Evolutionary conservation across 2,113 vertebrate genomes (phyloP), one percentile per base, ranked within the genome.

Genomic region (Laticauda colubrina): DNA sequence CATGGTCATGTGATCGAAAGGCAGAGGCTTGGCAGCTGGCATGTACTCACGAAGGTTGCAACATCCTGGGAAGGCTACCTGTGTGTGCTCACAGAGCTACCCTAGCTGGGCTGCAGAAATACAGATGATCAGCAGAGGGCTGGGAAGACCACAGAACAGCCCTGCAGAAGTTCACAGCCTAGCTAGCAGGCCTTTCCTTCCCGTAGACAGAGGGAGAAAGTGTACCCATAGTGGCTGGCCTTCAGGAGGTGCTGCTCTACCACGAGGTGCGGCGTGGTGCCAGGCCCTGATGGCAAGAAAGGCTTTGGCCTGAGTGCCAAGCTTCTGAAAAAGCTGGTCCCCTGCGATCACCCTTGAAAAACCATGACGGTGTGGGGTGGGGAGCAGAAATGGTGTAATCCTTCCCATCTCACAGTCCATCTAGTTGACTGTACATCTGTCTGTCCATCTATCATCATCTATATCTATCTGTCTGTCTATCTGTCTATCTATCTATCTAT

Each of bases 61-160:
- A 1, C 0, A 1, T 3, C 24, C 59, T 0, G 24, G 9, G 20
- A 21, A 56, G 20, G 55, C 5, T 6, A 7, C 20, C 56, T 21
- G 56, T 2, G 56, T 2, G 56, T 57, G 21, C 10, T 34, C 64
- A 0, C 14, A 1, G 14, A 69, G 29, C 59, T 61, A 61, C 59
- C 57, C 2, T 59, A 3, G 24, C 64, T 75, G 69, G 69, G n/a
- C n/a, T 39, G n/a, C 69, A 75, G n/a, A 39, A 75, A 39, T 39
- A 7, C 69, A 75, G n/a, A 20, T 39, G 69, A 3, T n/a, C n/a
- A 39, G n/a, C 29, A 75, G 69, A 39, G 2, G 69, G 69, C 69
- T 39, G 69, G 11, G 0, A 34, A 75, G 69, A 39, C 69, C 69
- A 75, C n/a, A 7, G 69, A 75, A 75, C 8, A 15, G 15, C 15